A percentile compares a stretch with the other conserved stretches of the same genome.
Conservation (phyloP, 1,140 invertebrate species). For the Brachionus koreanus region DNA sequence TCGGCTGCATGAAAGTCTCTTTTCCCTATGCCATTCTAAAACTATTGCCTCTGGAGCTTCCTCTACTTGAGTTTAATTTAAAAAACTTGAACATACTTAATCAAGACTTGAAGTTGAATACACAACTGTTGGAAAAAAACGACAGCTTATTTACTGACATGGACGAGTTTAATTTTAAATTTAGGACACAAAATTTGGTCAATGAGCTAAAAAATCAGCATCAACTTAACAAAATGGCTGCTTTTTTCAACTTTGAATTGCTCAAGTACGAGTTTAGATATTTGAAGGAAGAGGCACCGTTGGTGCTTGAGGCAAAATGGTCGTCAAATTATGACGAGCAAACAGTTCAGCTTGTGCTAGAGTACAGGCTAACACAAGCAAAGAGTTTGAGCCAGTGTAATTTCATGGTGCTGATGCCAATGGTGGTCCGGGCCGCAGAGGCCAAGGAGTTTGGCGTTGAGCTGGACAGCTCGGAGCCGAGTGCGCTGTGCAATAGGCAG, state of each 20-base stretch:
- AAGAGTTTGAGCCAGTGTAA: neutral
- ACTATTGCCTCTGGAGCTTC: neutral
- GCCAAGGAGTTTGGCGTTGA: neutral
- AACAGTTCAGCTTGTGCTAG: neutral
- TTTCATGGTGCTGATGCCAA: constrained; percentile 33
- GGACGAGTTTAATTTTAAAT: constrained; percentile 32
- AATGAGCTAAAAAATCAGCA: constrained; percentile 8
- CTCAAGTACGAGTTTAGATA: constrained; percentile 34
- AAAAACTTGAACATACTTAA: constrained; percentile 19
- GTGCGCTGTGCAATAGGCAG: neutral
- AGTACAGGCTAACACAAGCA: neutral
- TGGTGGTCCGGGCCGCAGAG: no score
- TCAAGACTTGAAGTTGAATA: constrained; percentile 18
- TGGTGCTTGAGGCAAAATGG: constrained; percentile 13
- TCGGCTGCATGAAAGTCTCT: constrained; percentile 30
- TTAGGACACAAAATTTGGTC: neutral
- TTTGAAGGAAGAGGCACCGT: neutral
- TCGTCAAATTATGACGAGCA: neutral
- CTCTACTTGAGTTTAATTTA: neutral
- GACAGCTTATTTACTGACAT: neutral
- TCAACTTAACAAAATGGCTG: constrained; percentile 6
- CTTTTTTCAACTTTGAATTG: constrained; percentile 41
- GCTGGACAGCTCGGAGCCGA: neutral
- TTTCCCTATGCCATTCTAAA: constrained; percentile 34
- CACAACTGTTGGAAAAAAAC: constrained; percentile 1